Percentiles rank a stretch among this genome's conserved stretches.
phyloP scores from a whole-genome alignment of 2,888 invertebrate genomes.

The Chelonus formosanus region DNA sequence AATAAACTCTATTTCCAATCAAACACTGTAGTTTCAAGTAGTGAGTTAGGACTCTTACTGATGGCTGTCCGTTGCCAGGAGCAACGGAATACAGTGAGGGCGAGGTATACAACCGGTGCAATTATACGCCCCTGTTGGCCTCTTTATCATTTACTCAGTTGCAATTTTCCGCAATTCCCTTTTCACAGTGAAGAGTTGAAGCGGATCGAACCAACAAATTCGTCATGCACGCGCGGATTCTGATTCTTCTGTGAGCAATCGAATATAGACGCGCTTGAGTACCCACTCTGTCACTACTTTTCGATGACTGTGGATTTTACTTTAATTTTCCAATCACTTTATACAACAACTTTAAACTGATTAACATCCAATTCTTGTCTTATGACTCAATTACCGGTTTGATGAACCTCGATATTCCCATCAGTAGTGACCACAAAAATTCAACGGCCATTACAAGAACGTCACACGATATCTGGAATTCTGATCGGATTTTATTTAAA shows the following conservation, averaged over 20 bases:
- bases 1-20: not conserved
- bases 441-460: too few relatives aligned
- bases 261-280: slow-evolving; percentile 6
- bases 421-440: too few relatives aligned
- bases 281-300: slow-evolving; percentile 2
- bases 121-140: slow-evolving; percentile 34
- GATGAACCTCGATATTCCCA: too few relatives aligned
- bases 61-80: slow-evolving; percentile 51
- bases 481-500: too few relatives aligned
- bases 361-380: not conserved
- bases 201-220: slow-evolving; percentile 31
- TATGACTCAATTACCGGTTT: too few relatives aligned
- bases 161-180: slow-evolving; percentile 28
- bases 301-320: not conserved
- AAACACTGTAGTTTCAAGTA: not conserved
- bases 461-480: too few relatives aligned
- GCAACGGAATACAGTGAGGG: slow-evolving; percentile 54
- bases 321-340: too few relatives aligned
- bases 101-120: slow-evolving; percentile 11
- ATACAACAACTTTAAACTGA: not conserved
- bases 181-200: slow-evolving; percentile 6
- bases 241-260: slow-evolving; percentile 14
- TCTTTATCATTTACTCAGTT: slow-evolving; percentile 31
- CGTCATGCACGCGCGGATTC: slow-evolving; percentile 37
- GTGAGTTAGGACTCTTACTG: slow-evolving; percentile 40